phyloP scores from a whole-genome alignment of 2,797 vertebrate species.

The Peromyscus melanophrys region DNA sequence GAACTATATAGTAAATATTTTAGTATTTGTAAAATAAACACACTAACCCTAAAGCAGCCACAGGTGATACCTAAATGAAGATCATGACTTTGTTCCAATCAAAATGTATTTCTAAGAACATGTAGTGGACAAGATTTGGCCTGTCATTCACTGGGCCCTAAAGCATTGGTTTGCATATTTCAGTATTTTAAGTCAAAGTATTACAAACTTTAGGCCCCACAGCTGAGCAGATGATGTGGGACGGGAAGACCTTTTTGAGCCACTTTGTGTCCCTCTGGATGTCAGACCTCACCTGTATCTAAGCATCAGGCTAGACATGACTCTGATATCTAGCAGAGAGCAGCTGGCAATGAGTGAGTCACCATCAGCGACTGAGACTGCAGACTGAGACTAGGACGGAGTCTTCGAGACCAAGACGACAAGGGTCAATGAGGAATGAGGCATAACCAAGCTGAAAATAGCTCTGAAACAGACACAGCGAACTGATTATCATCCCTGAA shows the following conservation, averaged over 20 bases:
- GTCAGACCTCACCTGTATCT: conserved; percentile 52
- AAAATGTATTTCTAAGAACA: conserved; percentile 59
- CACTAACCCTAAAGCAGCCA: conserved; percentile 5
- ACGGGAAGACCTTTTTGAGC: conserved; percentile 39
- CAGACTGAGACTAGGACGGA: conserved; percentile 60
- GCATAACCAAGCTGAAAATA: conserved; percentile 77
- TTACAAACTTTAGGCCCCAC: conserved; percentile 23
- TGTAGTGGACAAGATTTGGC: not conserved
- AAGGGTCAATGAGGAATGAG: conserved; percentile 73
- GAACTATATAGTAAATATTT: conserved; percentile 56
- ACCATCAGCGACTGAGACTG: conserved; percentile 47
- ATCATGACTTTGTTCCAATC: not conserved
- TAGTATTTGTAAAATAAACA: not conserved
- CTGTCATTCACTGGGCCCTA: conserved; percentile 2
- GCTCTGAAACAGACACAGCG: conserved; percentile 55
- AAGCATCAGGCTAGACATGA: conserved; percentile 66
- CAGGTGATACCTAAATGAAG: conserved; percentile 1
- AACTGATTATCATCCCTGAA: conserved; percentile 69
- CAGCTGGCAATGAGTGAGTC: conserved; percentile 75
- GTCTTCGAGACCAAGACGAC: conserved; percentile 69
- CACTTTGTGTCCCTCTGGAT: not conserved
- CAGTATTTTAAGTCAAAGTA: conserved; percentile 39
- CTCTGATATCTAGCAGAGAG: conserved; percentile 64
- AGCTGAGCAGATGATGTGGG: conserved; percentile 19
- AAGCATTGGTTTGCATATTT: conserved; percentile 37